A percentile compares a stretch with the other conserved stretches of the same genome.
These are phyloP conservation scores for Halictus rubicundus DNA, from an alignment of 1,140 invertebrate species.

Conservation along the genomic window DNA sequence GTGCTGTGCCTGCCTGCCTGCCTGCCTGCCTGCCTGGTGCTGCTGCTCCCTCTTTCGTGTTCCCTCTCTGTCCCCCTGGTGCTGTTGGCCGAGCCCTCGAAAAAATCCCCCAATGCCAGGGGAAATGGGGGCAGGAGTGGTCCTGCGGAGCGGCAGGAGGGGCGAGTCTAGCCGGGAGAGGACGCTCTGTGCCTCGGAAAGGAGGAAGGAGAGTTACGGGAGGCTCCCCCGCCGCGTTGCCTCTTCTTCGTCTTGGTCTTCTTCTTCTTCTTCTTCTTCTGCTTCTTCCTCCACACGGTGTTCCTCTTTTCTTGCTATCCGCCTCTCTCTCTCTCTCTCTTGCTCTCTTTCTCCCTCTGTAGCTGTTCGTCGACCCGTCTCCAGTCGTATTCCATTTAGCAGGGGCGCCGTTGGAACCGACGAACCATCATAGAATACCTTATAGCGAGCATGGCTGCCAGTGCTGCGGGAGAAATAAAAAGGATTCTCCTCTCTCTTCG, in stretches of 20 bases:
- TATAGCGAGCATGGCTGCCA: conserved; percentile 60
- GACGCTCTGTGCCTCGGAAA: conserved; percentile 31
- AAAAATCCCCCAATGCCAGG: conserved; percentile 71
- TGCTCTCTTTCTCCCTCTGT: conserved; percentile 29
- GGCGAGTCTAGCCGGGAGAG: conserved; percentile 38
- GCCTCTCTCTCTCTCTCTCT: not conserved
- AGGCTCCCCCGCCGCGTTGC: conserved; percentile 37
- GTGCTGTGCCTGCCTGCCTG: no score
- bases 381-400: conserved; percentile 74
- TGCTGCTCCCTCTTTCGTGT: conserved; percentile 10
- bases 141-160: conserved; percentile 41
- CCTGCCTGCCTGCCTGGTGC: no score
- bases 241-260: conserved; percentile 31
- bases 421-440: conserved; percentile 77
- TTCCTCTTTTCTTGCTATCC: conserved; percentile 26
- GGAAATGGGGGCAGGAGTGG: conserved; percentile 74
- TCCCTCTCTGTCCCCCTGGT: not conserved
- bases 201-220: conserved; percentile 35
- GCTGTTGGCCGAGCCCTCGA: conserved; percentile 59
- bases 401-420: conserved; percentile 74
- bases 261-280: not conserved
- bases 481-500: conserved; percentile 55
- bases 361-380: conserved; percentile 52
- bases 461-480: conserved; percentile 71
- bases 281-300: conserved; percentile 4